These are phyloP conservation scores for Siniperca obscura DNA, from an alignment of 2,797 vertebrate genomes.

Conservation along the genomic window DNA sequence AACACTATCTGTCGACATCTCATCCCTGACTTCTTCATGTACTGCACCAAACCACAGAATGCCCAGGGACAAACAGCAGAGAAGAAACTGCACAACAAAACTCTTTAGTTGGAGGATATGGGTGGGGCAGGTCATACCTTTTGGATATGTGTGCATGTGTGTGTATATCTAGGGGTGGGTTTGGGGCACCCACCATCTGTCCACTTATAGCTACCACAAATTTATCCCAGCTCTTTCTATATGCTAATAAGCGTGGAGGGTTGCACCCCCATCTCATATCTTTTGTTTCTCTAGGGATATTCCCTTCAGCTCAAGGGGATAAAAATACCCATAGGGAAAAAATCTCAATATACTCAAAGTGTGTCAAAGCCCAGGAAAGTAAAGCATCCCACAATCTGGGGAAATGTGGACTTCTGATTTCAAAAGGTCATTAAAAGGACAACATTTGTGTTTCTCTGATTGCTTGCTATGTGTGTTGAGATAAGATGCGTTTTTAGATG, in stretches of 20 bases:
- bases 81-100: constrained; percentile 30
- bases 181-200: constrained; percentile 59
- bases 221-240: constrained; percentile 37
- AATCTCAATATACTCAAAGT: background rate
- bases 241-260: constrained; percentile 44
- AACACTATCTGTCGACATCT: constrained; percentile 29
- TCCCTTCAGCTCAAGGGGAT: background rate
- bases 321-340: constrained; percentile 8
- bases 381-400: background rate
- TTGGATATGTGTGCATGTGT: constrained; percentile 22
- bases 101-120: constrained; percentile 34
- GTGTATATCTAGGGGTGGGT: constrained; percentile 14
- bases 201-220: constrained; percentile 40
- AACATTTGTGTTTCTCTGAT: background rate
- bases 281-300: constrained; percentile 23
- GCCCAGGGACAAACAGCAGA: background rate
- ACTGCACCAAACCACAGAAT: constrained; percentile 21
- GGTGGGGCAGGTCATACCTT: constrained; percentile 30
- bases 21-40: constrained; percentile 34
- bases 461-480: background rate
- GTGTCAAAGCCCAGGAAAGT: background rate
- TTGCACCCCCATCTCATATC: background rate
- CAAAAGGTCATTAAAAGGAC: background rate
- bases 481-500: background rate
- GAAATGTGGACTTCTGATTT: background rate